Evolutionary conservation across 1,140 invertebrate species (phyloP).

Genomic region (Euura lappo): DNA sequence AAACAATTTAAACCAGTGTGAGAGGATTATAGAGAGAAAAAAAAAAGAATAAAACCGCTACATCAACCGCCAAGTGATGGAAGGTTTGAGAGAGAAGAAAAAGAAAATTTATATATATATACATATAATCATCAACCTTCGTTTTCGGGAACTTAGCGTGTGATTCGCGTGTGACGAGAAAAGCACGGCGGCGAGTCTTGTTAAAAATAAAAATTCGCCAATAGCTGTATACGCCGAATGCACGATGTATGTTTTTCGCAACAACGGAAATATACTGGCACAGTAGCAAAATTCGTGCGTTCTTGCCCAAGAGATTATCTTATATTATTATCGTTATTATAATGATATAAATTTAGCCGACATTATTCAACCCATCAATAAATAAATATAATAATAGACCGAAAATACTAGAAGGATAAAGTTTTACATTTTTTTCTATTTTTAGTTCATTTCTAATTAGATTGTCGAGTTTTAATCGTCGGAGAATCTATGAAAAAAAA

Average conservation of each 20-base stretch:
- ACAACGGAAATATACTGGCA: conserved; percentile 7
- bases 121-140: too few species aligned
- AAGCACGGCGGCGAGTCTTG: neutral
- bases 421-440: neutral
- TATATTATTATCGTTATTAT: neutral
- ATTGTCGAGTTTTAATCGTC: neutral
- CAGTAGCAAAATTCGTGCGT: neutral
- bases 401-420: neutral
- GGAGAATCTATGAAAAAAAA: conserved; percentile 15
- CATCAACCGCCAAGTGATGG: too few species aligned
- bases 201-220: conserved; percentile 4
- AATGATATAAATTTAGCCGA: too few species aligned
- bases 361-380: neutral
- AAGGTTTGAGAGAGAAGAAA: neutral
- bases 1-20: neutral
- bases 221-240: neutral
- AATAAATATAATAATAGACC: neutral
- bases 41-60: neutral
- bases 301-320: neutral
- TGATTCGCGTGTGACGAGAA: neutral
- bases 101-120: neutral
- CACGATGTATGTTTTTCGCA: neutral
- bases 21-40: neutral
- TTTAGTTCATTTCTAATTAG: neutral
- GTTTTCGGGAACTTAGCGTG: too few species aligned